Evolutionary conservation across 2,797 vertebrate species (phyloP).

Genomic region (Trichosurus vulpecula): DNA sequence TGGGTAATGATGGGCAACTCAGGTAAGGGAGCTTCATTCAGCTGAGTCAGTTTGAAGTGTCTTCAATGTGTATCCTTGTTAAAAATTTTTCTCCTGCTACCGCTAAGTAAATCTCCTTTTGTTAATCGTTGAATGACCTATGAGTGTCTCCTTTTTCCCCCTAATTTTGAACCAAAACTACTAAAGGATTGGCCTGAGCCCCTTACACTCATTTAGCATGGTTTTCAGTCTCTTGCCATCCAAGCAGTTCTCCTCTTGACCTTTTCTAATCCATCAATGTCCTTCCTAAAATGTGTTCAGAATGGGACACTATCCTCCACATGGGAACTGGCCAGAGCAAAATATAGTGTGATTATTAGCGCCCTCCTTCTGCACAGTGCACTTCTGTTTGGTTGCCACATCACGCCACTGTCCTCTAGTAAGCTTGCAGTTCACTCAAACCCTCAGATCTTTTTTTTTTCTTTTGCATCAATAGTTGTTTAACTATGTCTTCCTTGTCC

Average conservation of each 20-base stretch:
- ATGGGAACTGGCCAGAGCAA: neutral
- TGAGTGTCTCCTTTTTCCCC: neutral
- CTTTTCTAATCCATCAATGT: neutral
- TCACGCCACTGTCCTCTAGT: neutral
- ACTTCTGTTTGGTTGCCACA: neutral
- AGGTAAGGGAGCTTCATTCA: neutral
- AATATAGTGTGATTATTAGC: neutral
- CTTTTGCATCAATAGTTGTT: neutral
- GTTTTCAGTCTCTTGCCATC: neutral
- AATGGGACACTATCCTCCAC: neutral
- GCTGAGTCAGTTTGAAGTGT: neutral
- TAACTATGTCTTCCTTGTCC: neutral
- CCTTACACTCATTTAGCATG: neutral
- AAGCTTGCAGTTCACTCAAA: neutral
- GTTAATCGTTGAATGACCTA: neutral
- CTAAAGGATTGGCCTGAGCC: neutral
- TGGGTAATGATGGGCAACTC: neutral
- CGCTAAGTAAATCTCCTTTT: neutral
- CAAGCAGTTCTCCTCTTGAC: neutral
- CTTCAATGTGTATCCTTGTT: neutral
- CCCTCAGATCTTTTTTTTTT: neutral
- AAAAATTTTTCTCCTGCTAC: neutral
- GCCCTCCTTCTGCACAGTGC: neutral
- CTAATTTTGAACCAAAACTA: neutral
- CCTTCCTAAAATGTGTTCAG: neutral